Evolutionary conservation across 2,797 vertebrate species (phyloP).

Genomic region (Calcarius lapponicus): DNA sequence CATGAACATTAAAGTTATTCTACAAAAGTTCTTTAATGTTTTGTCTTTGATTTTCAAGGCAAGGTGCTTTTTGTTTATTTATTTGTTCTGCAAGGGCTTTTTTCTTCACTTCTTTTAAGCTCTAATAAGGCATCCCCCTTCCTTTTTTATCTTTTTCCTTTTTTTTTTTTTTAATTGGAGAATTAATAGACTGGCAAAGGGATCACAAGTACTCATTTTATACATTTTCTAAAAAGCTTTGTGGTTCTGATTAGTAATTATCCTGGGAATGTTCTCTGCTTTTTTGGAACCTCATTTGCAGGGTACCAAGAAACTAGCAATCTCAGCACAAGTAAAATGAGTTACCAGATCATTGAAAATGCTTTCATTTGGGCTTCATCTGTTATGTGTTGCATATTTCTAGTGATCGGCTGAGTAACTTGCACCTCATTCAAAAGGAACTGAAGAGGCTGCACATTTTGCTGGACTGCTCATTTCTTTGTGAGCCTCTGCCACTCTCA

Average conservation of each 20-base stretch:
- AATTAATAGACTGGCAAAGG: constrained; percentile 46
- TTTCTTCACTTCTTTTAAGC: constrained; percentile 5
- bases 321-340: background rate
- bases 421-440: background rate
- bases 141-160: background rate
- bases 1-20: constrained; percentile 27
- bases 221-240: background rate
- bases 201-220: constrained; percentile 25
- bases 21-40: constrained; percentile 38
- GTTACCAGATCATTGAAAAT: background rate
- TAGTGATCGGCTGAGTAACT: background rate
- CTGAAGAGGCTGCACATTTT: background rate
- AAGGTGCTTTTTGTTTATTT: background rate
- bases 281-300: background rate
- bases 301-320: background rate
- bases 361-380: background rate
- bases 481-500: background rate
- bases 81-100: background rate
- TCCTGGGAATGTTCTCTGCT: background rate
- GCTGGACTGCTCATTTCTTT: background rate
- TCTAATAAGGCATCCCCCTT: constrained; percentile 5
- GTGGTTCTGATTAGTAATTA: constrained; percentile 47
- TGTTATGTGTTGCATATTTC: background rate
- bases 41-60: constrained; percentile 50
- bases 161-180: background rate